phyloP scores from a whole-genome alignment of 1,140 invertebrate species.

The Diorhabda sublineata region DNA sequence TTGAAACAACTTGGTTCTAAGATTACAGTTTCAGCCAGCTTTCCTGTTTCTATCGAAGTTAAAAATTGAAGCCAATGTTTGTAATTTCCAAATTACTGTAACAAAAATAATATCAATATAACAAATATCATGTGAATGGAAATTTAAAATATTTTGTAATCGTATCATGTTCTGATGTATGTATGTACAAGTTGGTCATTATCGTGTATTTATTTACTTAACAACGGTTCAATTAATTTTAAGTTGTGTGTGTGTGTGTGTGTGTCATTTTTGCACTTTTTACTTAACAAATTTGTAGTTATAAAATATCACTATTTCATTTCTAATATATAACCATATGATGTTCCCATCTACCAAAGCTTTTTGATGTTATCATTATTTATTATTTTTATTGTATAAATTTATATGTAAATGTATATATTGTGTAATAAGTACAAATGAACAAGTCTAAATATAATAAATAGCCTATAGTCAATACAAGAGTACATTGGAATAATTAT shows the following conservation, averaged over 20 bases:
- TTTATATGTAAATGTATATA: background rate
- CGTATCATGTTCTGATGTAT: background rate
- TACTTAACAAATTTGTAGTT: background rate
- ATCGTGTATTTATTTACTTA: background rate
- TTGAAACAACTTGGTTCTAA: too few species aligned
- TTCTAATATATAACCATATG: background rate
- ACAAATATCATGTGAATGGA: too few species aligned
- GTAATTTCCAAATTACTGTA: too few species aligned
- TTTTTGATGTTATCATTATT: background rate
- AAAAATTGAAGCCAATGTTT: too few species aligned
- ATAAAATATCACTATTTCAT: background rate
- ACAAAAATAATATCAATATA: too few species aligned
- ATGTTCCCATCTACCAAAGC: background rate
- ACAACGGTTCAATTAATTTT: too few species aligned
- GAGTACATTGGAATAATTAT: too few species aligned
- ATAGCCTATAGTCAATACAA: too few species aligned
- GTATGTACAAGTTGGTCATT: background rate
- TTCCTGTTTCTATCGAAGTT: too few species aligned
- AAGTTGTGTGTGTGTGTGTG: too few species aligned
- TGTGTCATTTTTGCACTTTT: background rate
- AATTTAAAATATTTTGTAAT: background rate
- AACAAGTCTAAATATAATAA: too few species aligned
- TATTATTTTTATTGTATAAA: background rate
- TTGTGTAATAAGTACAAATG: background rate
- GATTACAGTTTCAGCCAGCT: too few species aligned